phyloP scores from a whole-genome alignment of 2,888 invertebrate species.

The Coleophora deauratella region DNA sequence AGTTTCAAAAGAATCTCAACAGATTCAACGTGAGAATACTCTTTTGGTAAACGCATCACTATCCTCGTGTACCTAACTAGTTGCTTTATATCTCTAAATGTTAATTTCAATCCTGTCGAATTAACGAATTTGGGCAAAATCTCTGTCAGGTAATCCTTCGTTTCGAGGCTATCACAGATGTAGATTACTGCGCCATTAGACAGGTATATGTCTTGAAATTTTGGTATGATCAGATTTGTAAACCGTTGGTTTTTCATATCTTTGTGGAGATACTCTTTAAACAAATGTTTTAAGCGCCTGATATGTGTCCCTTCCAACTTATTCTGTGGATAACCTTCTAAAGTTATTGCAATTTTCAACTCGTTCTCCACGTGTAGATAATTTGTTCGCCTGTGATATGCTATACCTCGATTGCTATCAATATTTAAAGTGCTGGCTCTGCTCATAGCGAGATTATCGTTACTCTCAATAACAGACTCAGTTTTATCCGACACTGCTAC shows the following conservation, averaged over 20 bases:
- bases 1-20: slow-evolving; percentile 42
- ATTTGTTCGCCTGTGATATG: slow-evolving; percentile 60
- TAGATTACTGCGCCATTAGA: slow-evolving; percentile 64
- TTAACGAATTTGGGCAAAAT: slow-evolving; percentile 51
- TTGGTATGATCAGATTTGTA: slow-evolving; percentile 50
- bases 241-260: slow-evolving; percentile 56
- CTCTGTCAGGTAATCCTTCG: slow-evolving; percentile 54
- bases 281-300: slow-evolving; percentile 49
- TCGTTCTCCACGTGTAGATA: slow-evolving; percentile 58
- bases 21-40: slow-evolving; percentile 48
- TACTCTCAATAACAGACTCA: slow-evolving; percentile 44
- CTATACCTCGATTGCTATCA: slow-evolving; percentile 57
- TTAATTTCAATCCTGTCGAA: slow-evolving; percentile 51
- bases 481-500: slow-evolving; percentile 42
- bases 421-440: slow-evolving; percentile 48
- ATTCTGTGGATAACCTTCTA: slow-evolving; percentile 56
- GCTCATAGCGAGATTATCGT: slow-evolving; percentile 35
- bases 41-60: slow-evolving; percentile 50
- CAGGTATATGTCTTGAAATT: slow-evolving; percentile 57
- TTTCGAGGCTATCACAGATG: slow-evolving; percentile 61
- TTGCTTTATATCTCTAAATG: slow-evolving; percentile 45
- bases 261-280: slow-evolving; percentile 57
- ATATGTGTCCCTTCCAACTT: slow-evolving; percentile 60
- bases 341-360: slow-evolving; percentile 52
- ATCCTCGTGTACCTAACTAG: slow-evolving; percentile 56